Conservation (phyloP, 2,888 invertebrate genomes). For the Lasioglossum marginatum region DNA sequence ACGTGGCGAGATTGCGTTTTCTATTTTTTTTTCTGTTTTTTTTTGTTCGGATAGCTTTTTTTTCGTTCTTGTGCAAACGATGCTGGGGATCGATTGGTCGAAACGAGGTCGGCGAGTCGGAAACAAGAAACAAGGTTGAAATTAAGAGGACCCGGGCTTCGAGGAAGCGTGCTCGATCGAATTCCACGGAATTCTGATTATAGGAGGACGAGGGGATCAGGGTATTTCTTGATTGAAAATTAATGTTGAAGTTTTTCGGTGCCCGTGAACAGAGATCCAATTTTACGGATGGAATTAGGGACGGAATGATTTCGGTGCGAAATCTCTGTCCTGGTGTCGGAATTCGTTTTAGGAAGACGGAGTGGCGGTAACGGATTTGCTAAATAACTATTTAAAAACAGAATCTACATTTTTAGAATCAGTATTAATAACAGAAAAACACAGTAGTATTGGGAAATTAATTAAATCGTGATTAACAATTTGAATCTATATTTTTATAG, state of each 20-base stretch:
- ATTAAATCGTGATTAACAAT: background rate
- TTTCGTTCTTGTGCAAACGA: conserved; percentile 5
- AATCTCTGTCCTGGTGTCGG: background rate
- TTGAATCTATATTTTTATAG: background rate
- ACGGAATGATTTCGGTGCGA: background rate
- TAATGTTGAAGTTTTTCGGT: background rate
- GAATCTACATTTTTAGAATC: background rate
- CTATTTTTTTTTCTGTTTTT: background rate
- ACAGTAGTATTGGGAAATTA: background rate
- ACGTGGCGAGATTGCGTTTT: conserved; percentile 40
- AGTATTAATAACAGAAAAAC: background rate
- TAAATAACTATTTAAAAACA: background rate
- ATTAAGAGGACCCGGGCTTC: background rate
- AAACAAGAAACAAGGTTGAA: background rate
- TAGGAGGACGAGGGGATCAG: background rate
- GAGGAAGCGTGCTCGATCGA: background rate
- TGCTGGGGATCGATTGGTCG: conserved; percentile 14
- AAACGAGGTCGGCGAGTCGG: background rate
- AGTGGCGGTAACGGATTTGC: too few species aligned
- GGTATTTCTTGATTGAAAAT: background rate
- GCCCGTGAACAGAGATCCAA: background rate
- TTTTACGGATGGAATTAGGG: background rate
- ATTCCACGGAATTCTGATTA: background rate
- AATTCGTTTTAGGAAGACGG: background rate
- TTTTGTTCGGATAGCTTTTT: background rate